These are phyloP conservation scores for Zoroaster sp. DNA, from an alignment of 53 echinoderm and acorn worm species.

Conservation along the genomic window DNA sequence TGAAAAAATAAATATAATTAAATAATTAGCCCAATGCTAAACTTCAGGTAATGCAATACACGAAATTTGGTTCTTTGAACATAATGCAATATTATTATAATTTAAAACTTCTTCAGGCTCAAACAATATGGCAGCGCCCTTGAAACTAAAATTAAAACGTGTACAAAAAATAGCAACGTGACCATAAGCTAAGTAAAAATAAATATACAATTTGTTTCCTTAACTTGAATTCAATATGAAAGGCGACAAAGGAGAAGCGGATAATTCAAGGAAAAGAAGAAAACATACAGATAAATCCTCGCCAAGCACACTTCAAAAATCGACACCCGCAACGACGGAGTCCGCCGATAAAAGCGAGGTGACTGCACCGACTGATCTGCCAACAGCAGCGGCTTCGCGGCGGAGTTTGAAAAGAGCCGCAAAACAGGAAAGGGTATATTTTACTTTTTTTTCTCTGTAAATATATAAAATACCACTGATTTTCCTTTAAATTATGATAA, in stretches of 20 bases:
- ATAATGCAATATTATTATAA: no score
- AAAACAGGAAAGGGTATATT: not conserved
- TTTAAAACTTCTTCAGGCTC: no score
- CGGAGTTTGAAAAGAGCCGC: not conserved
- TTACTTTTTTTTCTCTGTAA: not conserved
- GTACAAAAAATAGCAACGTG: not conserved
- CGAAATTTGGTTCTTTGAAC: no score
- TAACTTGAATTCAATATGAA: not conserved
- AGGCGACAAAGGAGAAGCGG: not conserved
- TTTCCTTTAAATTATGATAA: not conserved
- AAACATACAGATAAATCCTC: not conserved
- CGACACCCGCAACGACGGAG: not conserved
- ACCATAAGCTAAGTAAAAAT: not conserved
- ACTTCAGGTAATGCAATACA: no score
- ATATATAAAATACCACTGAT: not conserved
- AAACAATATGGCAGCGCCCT: constrained; percentile 11
- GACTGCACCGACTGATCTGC: not conserved
- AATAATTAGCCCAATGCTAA: no score
- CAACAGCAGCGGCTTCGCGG: not conserved
- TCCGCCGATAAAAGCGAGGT: not conserved
- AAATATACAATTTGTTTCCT: not conserved
- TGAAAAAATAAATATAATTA: no score
- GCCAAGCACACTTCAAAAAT: not conserved
- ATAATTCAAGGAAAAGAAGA: constrained; percentile 3
- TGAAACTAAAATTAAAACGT: not conserved